These are phyloP conservation scores for Uria aalge DNA, from an alignment of 2,113 vertebrate genomes.

Conservation along the genomic window DNA sequence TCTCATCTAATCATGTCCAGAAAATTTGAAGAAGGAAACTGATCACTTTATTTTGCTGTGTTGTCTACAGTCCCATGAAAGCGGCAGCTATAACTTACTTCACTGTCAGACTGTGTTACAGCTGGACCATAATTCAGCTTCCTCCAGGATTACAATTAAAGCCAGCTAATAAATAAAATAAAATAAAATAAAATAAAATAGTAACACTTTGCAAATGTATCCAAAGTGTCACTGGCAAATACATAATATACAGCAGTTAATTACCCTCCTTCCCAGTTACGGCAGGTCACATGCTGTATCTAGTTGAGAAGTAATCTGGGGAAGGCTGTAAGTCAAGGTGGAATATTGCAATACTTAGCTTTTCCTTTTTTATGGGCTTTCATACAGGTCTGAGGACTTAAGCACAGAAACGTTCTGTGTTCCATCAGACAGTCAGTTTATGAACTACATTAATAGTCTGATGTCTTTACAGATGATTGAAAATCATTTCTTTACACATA, in stretches of 20 bases:
- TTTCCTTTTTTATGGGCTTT: not conserved
- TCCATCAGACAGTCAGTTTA: not conserved
- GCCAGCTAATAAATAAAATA: constrained; percentile 44
- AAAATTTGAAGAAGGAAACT: not conserved
- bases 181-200: constrained; percentile 50
- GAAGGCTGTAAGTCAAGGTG: not conserved
- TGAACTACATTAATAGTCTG: not conserved
- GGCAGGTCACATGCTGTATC: not conserved
- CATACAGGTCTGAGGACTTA: not conserved
- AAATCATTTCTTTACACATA: not conserved
- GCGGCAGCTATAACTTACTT: constrained; percentile 26
- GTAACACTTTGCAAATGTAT: constrained; percentile 31
- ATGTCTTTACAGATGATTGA: not conserved
- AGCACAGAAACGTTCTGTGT: not conserved
- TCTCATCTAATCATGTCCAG: not conserved
- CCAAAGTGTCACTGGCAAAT: not conserved
- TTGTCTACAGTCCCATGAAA: not conserved
- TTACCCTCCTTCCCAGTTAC: not conserved
- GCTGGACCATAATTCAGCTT: not conserved
- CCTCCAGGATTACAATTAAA: constrained; percentile 55
- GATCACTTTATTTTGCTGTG: not conserved
- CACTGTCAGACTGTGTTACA: not conserved
- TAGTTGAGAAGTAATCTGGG: not conserved
- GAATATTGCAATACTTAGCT: not conserved
- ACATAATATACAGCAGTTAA: constrained; percentile 13